Conservation (phyloP, 2,113 vertebrate species). For the Alligator mississippiensis region DNA sequence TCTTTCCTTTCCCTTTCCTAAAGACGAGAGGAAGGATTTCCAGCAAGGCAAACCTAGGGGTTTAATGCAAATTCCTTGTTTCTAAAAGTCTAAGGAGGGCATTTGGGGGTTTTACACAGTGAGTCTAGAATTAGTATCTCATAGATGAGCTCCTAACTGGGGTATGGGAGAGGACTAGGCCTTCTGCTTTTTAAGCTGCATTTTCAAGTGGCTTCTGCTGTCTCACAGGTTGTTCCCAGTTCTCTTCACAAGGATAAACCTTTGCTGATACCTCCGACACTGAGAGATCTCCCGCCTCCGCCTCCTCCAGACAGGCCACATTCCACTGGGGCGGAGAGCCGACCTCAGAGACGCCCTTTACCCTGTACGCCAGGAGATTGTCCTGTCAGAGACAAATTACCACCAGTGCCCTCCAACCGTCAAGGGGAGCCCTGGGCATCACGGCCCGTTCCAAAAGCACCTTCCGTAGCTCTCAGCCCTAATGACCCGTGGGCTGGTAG, state of each 20-base stretch:
- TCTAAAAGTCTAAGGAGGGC: background rate
- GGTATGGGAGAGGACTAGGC: background rate
- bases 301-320: constrained; percentile 93
- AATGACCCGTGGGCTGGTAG: constrained; percentile 80
- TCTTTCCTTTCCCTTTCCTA: background rate
- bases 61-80: background rate
- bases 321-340: constrained; percentile 77
- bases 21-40: background rate
- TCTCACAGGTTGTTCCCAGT: constrained; percentile 77
- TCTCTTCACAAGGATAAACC: constrained; percentile 97
- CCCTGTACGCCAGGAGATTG: constrained; percentile 91
- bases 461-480: constrained; percentile 69
- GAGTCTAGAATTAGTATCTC: background rate
- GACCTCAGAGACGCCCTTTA: constrained; percentile 90
- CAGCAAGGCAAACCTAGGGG: background rate
- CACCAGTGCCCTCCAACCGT: constrained; percentile 84
- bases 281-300: constrained; percentile 92
- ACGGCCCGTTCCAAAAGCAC: constrained; percentile 89
- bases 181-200: background rate
- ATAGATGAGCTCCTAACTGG: background rate
- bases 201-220: background rate
- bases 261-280: constrained; percentile 89
- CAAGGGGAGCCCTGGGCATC: constrained; percentile 84
- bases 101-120: too few relatives aligned
- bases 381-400: constrained; percentile 85